Base-by-base conservation (phyloP, 2,888 invertebrate genomes). In the Pyrrhosoma nymphula region DNA sequence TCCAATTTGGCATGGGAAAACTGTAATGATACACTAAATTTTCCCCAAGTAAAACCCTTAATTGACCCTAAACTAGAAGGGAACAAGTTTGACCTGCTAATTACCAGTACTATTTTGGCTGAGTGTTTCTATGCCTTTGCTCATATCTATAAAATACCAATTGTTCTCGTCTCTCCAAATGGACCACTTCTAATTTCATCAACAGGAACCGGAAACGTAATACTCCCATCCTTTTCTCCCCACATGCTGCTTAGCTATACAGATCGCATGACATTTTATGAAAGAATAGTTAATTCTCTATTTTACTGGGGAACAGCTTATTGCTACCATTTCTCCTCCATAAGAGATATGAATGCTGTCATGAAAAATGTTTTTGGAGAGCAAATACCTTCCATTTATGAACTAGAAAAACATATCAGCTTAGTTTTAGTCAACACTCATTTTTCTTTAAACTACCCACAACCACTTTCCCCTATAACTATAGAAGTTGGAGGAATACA, bases 341-440 rank as follows among this genome's bases (percentile, higher is more conserved):
- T 95, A 12, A 95, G 95, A 20, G 16, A 30, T 14, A 90, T 95
- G 82, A 95, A 96, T 47, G 35, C n/a, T 23, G 91, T 95, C 23
- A 95, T 82, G 10, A 95, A 90, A 90, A 96, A 96, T 75, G 95
- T 39, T 82, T 96, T 96, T 75, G 96, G 96, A 16, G 95, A 95
- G 8, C 95, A 95, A 26, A 75, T 95, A 26, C 96, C 96, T 0
- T 56, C 95, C 0, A 90, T 96, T 96, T 56, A 97, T 97, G 96
- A 97, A 97, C 96, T 97, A 96, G 97, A 97, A 39, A 97, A 97
- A 96, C 96, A 96, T 95, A 95, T 97, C n/a, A 96, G 97, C 88
- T 96, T 97, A 96, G 88, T 97, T 35, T 96, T 97, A 95, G 82
- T 97, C 0, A 97, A 97, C 95, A 96, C 96, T 1, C 96, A 97